These are phyloP conservation scores for Phyto melanocephala DNA, from an alignment of 2,888 invertebrate species.

Conservation along the genomic window DNA sequence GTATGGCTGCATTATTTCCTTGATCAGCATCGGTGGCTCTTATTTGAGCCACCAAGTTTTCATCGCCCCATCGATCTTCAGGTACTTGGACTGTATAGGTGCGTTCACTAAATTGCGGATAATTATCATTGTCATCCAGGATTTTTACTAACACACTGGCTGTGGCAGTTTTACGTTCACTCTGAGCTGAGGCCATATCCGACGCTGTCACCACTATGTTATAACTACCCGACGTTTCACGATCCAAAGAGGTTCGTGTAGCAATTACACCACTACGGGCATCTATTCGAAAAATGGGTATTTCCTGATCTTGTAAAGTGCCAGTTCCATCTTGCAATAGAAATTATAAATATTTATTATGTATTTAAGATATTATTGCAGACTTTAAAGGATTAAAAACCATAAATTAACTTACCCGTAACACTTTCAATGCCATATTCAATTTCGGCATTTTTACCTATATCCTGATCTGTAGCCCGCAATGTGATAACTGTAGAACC, in stretches of 20 bases:
- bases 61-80: slow-evolving; percentile 92
- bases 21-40: slow-evolving; percentile 95
- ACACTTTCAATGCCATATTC: slow-evolving; percentile 88
- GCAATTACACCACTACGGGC: slow-evolving; percentile 91
- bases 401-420: slow-evolving; percentile 79
- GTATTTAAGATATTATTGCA: not conserved
- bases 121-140: slow-evolving; percentile 94
- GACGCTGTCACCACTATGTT: slow-evolving; percentile 90
- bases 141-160: slow-evolving; percentile 91
- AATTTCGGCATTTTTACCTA: slow-evolving; percentile 92
- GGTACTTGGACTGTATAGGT: slow-evolving; percentile 92
- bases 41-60: slow-evolving; percentile 90
- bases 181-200: slow-evolving; percentile 89
- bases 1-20: slow-evolving; percentile 94
- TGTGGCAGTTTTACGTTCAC: slow-evolving; percentile 88
- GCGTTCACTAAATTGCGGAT: slow-evolving; percentile 94
- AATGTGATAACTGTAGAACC: slow-evolving; percentile 93
- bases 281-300: slow-evolving; percentile 91
- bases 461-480: slow-evolving; percentile 94
- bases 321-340: slow-evolving; percentile 79
- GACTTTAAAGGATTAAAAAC: not conserved
- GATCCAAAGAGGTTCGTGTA: slow-evolving; percentile 88
- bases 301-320: slow-evolving; percentile 83
- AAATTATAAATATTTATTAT: not conserved
- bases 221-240: slow-evolving; percentile 92